Evolutionary conservation across 2,888 invertebrate species (phyloP), one percentile per base, ranked within the genome.

Genomic region (Metalampra italica): DNA sequence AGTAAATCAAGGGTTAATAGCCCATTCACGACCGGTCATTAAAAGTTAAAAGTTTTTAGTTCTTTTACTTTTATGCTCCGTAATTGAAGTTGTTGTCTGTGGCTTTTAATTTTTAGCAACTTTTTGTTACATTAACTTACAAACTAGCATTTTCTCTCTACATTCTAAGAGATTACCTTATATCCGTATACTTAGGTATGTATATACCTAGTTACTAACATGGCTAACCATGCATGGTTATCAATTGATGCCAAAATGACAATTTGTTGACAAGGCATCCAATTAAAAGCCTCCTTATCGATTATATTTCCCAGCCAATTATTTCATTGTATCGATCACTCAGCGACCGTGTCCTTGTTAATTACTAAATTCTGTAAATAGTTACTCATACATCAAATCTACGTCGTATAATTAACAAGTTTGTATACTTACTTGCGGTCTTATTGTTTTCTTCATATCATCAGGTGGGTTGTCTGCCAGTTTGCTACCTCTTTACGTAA

Each of bases 1-100:
- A 76, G 68, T 73, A 75, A 76, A 78, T 69, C 68, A 71, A 73
- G 63, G 66, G 66, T 66, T 66, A 75, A 75, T 68, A 62, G 71
- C 47, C 66, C 66, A 71, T 68, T 72, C 67, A 64, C 64, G 62
- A 64, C 56, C 55, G 52, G 45, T 52, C 53, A 49, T 55, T 50
- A 53, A 66, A 64, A 56, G 61, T 59, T 71, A 56, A 62, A 65
- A 68, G 49, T 64, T 60, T 68, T 60, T 56, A 51, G 49, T 60
- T 52, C 49, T 54, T 66, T 64, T 60, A 52, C 55, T 65, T 57
- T 60, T 49, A 55, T 57, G 43, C 50, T 53, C 50, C 47, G 38
- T 47, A 47, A 56, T 54, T 54, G 51, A 56, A 54, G 53, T 57
- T 50, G 52, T 49, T 45, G 50, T 47, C 49, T 45, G 50, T 47